A percentile compares a stretch with the other conserved stretches of the same genome.
These are phyloP conservation scores for Oscheius sp. DNA, from an alignment of 2,888 invertebrate species.

Conservation along the genomic window DNA sequence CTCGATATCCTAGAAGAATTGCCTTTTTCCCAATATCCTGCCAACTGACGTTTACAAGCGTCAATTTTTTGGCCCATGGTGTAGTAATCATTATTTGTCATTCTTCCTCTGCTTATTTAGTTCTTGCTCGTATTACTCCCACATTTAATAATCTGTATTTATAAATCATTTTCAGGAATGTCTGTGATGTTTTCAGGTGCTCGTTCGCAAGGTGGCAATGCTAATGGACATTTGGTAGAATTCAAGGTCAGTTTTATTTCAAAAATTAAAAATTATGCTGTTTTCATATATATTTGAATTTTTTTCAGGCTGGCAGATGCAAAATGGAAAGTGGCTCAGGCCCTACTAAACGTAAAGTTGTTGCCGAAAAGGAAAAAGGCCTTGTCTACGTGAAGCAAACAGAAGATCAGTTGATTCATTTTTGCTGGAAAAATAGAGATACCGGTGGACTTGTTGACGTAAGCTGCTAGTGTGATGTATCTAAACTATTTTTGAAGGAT, in stretches of 20 bases:
- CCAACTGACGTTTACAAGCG: too few species aligned
- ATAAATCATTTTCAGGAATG: background rate
- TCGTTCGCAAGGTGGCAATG: constrained; percentile 36
- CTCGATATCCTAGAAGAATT: too few species aligned
- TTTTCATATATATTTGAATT: background rate
- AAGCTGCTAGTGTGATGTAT: constrained; percentile 65
- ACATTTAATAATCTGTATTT: background rate
- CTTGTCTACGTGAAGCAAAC: constrained; percentile 93
- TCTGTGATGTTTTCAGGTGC: constrained; percentile 50
- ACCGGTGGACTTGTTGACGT: constrained; percentile 91
- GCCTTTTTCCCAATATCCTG: too few species aligned
- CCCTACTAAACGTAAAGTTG: constrained; percentile 71
- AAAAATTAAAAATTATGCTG: background rate
- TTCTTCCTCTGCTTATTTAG: too few species aligned
- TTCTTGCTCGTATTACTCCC: too few species aligned
- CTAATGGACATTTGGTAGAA: constrained; percentile 55
- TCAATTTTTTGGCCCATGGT: too few species aligned
- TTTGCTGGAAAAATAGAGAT: constrained; percentile 98
- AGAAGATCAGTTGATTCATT: constrained; percentile 97
- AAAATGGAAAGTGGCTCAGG: constrained; percentile 60
- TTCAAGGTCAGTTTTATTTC: constrained; percentile 47
- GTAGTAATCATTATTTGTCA: too few species aligned
- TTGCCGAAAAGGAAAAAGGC: constrained; percentile 82
- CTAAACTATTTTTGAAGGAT: constrained; percentile 78
- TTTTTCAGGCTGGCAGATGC: constrained; percentile 62